Evolutionary conservation across 2,888 invertebrate genomes (phyloP), one percentile per base, ranked within the genome.

Genomic region (Ditula angustiorana): DNA sequence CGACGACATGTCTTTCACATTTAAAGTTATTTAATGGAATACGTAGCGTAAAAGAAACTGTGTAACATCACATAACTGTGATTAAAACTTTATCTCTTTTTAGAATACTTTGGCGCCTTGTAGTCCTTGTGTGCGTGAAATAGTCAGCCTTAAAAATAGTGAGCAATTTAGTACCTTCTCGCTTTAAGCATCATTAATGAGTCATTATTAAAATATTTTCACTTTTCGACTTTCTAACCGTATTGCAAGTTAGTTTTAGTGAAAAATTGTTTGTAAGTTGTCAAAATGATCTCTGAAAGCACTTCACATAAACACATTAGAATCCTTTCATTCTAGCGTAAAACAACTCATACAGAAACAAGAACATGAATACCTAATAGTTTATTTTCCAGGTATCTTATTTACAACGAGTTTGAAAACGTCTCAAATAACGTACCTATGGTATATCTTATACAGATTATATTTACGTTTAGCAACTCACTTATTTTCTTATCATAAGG

Each of bases 231-330:
- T n/a, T n/a, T n/a, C n/a, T n/a, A n/a, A n/a, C n/a, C n/a, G n/a
- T n/a, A n/a, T n/a, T n/a, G n/a, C n/a, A n/a, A n/a, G n/a, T n/a
- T n/a, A n/a, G n/a, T n/a, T n/a, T n/a, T n/a, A n/a, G n/a, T n/a
- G n/a, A n/a, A n/a, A n/a, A n/a, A n/a, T 49, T 13, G 10, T 61
- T 28, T 62, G 30, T 50, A 57, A 62, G 62, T 47, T 62, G 49
- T 57, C 30, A 44, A 57, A 49, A 49, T 23, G 0, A 5, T 16
- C 37, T 23, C 16, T 30, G n/a, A n/a, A 53, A 11, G 11, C 49
- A 63, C 44, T 49, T 23, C 26, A 44, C 53, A 61, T 16, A 26
- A 19, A 58, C 58, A 58, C 63, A 24, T 52, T 46, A 64, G 52
- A 58, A 53, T 13, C 11, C 52, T 50, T 63, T 58, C 58, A 64